These are phyloP conservation scores for Heliopora coerulea DNA, from an alignment of 92 coral and sea anemone genomes.

Conservation along the genomic window DNA sequence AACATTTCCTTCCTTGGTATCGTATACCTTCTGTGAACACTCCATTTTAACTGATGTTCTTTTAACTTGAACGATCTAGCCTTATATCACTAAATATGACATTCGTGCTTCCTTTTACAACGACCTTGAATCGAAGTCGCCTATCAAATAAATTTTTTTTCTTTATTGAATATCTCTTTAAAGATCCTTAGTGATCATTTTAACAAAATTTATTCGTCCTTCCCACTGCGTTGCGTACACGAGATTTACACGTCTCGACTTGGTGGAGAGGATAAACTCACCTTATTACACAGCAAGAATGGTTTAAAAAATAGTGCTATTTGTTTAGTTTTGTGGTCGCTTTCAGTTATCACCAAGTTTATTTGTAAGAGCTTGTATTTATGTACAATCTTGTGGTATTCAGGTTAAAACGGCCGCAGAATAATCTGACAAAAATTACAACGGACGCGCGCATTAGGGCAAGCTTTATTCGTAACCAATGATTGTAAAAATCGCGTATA, in stretches of 20 bases:
- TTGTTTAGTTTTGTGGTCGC: too few relatives aligned
- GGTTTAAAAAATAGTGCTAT: too few relatives aligned
- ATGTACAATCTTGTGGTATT: neutral
- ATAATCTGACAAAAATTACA: neutral
- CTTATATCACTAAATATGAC: too few relatives aligned
- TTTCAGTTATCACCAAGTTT: neutral
- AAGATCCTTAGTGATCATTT: neutral
- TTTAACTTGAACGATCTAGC: neutral
- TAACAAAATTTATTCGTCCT: neutral
- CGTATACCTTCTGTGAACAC: neutral
- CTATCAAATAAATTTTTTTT: neutral
- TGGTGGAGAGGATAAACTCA: too few relatives aligned
- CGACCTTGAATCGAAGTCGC: neutral
- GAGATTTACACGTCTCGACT: neutral
- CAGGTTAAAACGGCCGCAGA: neutral
- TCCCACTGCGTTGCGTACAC: neutral
- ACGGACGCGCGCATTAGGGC: neutral
- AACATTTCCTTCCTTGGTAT: neutral
- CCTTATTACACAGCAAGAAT: too few relatives aligned
- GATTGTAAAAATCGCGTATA: neutral
- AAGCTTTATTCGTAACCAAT: neutral
- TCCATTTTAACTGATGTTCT: too few relatives aligned
- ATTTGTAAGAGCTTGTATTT: neutral
- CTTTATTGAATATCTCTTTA: neutral
- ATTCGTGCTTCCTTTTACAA: neutral